Conservation (phyloP, 2,888 invertebrate genomes). For the Diarsia mendica region DNA sequence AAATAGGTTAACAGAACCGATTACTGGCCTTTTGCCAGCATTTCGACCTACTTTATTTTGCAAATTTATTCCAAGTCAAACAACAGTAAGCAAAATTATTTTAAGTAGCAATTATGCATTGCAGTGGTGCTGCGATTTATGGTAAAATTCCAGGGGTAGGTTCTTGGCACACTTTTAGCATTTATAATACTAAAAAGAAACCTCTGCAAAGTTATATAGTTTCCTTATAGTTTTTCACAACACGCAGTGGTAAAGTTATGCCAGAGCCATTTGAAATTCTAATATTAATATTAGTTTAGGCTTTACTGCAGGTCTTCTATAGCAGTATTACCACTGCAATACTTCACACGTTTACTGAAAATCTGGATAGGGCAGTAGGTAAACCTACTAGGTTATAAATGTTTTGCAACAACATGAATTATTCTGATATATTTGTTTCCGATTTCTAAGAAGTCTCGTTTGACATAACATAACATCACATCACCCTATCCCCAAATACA, state of each 20-base stretch:
- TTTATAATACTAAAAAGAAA: conserved; percentile 3
- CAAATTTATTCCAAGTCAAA: conserved; percentile 39
- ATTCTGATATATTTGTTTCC: not conserved
- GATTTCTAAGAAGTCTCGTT: not conserved
- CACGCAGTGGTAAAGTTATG: not conserved
- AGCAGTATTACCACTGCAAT: not conserved
- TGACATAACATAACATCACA: no score
- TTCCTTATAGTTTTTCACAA: not conserved
- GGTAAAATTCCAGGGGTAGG: not conserved
- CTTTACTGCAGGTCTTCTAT: not conserved
- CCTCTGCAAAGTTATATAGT: not conserved
- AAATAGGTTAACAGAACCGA: conserved; percentile 53
- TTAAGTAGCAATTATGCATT: conserved; percentile 53
- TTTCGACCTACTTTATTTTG: conserved; percentile 29
- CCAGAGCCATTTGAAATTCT: not conserved
- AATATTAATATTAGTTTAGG: not conserved
- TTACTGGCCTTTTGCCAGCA: conserved; percentile 53
- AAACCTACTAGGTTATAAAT: not conserved
- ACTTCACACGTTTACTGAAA: not conserved
- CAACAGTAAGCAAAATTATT: conserved; percentile 35
- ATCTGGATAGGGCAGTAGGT: not conserved
- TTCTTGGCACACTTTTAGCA: conserved; percentile 20
- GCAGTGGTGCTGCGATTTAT: conserved; percentile 38
- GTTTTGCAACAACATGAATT: not conserved
- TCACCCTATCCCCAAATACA: no score